Base-by-base conservation (phyloP, 37 sponge, comb jelly and placozoan species). In the Corticium candelabrum region DNA sequence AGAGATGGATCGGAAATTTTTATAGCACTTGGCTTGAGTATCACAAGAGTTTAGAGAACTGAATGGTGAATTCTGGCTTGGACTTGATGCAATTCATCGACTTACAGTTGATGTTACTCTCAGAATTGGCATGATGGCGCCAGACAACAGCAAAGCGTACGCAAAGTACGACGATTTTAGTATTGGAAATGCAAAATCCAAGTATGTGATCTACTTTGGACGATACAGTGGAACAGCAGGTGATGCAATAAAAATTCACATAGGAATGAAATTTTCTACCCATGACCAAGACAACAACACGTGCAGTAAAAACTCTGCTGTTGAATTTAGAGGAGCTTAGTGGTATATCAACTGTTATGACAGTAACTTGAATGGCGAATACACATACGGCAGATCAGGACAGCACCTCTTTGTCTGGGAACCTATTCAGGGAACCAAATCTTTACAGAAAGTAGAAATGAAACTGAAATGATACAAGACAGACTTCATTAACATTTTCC, bases 221-320 rank as follows among this genome's bases (percentile, higher is more conserved):
- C 15, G 62, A 50, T 50, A 50, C 62, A 50, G 62, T 21, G 62
- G 62, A 21, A 50, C 62, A 50, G 62, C 62, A 50, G 62, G 62
- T 27, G 62, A 50, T 21, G 11, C 62, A 50, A 11, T 50, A 27
- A 21, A 11, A 50, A 27, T 27, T 50, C 62, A 50, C 11, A 50
- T 11, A 27, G 62, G 62, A 50, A 50, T 50, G 62, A 27, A 21
- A 21, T 50, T 50, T 50, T 50, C 62, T 50, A 50, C 62, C 11
- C 11, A 50, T 11, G 62, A 50, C 21, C 62, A 27, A 50, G 62
- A 50, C 62, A 50, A 50, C 62, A 21, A 21, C 62, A 50, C 62
- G 11, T 27, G 62, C 62, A 11, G 21, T n/a, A n/a, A n/a, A 50
- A 21, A 50, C 62, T 27, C 11, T 50, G 62, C 62, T 27, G 21